Conservation (phyloP, 2,888 invertebrate genomes). For the Cryptocephalus moraei region DNA sequence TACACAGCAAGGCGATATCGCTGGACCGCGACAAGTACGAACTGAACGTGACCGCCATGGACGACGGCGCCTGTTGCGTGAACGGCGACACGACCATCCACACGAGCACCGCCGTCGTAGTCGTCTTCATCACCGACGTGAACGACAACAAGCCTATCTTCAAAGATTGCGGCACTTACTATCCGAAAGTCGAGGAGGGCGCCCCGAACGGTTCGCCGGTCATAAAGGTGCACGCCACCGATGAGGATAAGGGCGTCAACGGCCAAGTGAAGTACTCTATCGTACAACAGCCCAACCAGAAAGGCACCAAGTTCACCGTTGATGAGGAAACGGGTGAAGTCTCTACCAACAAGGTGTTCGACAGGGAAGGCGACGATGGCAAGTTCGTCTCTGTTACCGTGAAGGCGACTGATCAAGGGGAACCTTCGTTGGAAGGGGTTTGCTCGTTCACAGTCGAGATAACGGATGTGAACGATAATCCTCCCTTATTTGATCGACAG, state of each 20-base stretch:
- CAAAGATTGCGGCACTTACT: slow-evolving; percentile 86
- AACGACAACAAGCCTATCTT: slow-evolving; percentile 96
- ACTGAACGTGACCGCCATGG: slow-evolving; percentile 92
- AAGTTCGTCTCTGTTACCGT: slow-evolving; percentile 95
- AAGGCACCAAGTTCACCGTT: slow-evolving; percentile 90
- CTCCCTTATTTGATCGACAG: slow-evolving; percentile 89
- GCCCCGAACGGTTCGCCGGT: slow-evolving; percentile 90
- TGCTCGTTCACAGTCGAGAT: slow-evolving; percentile 98
- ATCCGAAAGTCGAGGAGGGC: slow-evolving; percentile 81
- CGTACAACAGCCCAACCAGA: slow-evolving; percentile 89
- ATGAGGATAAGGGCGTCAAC: slow-evolving; percentile 92
- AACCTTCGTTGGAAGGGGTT: slow-evolving; percentile 92
- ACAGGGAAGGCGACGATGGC: slow-evolving; percentile 93
- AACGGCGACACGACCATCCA: slow-evolving; percentile 81
- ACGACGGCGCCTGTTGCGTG: slow-evolving; percentile 94
- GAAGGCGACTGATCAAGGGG: slow-evolving; percentile 98
- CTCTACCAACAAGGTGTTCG: slow-evolving; percentile 91
- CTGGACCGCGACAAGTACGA: slow-evolving; percentile 91
- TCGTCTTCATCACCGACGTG: slow-evolving; percentile 93
- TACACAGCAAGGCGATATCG: slow-evolving; percentile 78
- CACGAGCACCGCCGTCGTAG: slow-evolving; percentile 89
- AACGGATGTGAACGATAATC: slow-evolving; percentile 96
- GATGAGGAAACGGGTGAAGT: slow-evolving; percentile 94
- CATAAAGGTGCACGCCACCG: slow-evolving; percentile 84
- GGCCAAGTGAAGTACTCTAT: slow-evolving; percentile 96